These are phyloP conservation scores for Quiscalus mexicanus DNA, from an alignment of 2,113 vertebrate species.

Conservation along the genomic window DNA sequence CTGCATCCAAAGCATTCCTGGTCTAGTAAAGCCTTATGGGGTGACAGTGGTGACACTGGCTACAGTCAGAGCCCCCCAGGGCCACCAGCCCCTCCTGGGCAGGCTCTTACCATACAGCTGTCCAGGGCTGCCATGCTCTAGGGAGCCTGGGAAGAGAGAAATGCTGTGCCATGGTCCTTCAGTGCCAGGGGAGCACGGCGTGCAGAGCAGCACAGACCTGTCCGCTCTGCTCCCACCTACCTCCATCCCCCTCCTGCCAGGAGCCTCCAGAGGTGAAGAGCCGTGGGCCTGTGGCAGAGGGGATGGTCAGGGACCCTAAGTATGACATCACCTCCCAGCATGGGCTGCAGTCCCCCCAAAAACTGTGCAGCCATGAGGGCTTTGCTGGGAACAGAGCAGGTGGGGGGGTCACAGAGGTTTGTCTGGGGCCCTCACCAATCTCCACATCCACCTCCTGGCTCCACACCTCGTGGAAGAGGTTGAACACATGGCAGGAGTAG, in stretches of 20 bases:
- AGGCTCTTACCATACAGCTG: constrained; percentile 35
- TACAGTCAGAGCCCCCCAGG: not conserved
- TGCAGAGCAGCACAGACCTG: not conserved
- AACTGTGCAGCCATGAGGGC: not conserved
- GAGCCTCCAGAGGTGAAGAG: constrained; percentile 30
- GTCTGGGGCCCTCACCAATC: constrained; percentile 70
- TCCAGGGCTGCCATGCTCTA: not conserved
- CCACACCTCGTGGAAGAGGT: constrained; percentile 82
- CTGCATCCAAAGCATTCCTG: not conserved
- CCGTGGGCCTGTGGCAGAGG: not conserved
- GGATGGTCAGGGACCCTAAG: not conserved
- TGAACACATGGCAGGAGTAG: constrained; percentile 82
- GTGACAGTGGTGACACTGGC: not conserved
- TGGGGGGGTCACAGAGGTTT: fast-evolving
- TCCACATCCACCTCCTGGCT: constrained; percentile 73
- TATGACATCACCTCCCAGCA: not conserved
- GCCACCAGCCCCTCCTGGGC: not conserved
- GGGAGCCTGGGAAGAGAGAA: constrained; percentile 19
- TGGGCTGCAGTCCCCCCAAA: not conserved
- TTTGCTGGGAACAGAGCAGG: not conserved
- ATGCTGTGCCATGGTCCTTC: fast-evolving
- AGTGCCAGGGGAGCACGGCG: fast-evolving
- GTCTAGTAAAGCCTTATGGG: not conserved
- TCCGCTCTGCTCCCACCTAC: not conserved
- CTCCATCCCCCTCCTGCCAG: constrained; percentile 34